Evolutionary conservation across 2,888 invertebrate species (phyloP), one percentile per base, ranked within the genome.

Genomic region (Cheiracanthium punctorium): DNA sequence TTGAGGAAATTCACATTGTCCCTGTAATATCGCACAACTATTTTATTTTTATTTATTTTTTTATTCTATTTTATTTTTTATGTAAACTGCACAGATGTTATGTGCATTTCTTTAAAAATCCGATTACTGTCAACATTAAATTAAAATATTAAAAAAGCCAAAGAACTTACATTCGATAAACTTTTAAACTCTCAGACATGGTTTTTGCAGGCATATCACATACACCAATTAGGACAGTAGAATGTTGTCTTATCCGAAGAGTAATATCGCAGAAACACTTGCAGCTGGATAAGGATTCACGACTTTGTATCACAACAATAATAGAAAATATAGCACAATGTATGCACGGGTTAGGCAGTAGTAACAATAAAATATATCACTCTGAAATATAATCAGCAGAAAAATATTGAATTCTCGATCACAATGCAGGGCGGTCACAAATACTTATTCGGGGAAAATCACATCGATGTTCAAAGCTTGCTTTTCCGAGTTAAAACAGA

Each of bases 131-230:
- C n/a, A n/a, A n/a, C n/a, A n/a, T n/a, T n/a, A n/a, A n/a, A n/a
- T n/a, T n/a, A n/a, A n/a, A n/a, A n/a, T n/a, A n/a, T n/a, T n/a
- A 37, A 37, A 37, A 37, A 7, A 37, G 10, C 30, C 24, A 29
- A 29, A 30, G 29, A 33, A 80, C 85, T 85, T 75, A 85, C 85
- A 85, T 85, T 70, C 85, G 74, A 65, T 85, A 85, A 65, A 75
- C 74, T 75, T 85, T 85, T 43, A 85, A 71, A 58, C 80, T 85
- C 69, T 85, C 85, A 17, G 85, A 85, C 85, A 85, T 85, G 85
- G 37, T 80, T 82, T 71, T 58, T n/a, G 28, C 28, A 32, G 67
- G 33, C 73, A 84, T 79, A 69, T 30, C 73, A 37, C n/a, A n/a
- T n/a, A n/a, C 17, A 65, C 28, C 20, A 58, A 69, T 37, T 17